These are phyloP conservation scores for Epiblema foenella DNA, from an alignment of 2,888 invertebrate species.

Conservation along the genomic window DNA sequence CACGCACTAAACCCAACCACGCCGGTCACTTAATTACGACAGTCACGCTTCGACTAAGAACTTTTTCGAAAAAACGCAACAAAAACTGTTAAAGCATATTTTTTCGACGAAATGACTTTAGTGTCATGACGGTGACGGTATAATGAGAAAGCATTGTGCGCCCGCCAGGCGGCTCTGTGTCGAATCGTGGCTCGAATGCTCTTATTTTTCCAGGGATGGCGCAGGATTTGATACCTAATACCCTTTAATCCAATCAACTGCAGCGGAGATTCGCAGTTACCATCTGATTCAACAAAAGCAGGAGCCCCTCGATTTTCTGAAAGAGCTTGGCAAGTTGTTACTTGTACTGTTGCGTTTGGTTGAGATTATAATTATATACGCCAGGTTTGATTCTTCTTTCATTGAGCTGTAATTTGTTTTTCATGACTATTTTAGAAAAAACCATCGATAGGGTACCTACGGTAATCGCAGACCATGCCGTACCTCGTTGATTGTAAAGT, in stretches of 20 bases:
- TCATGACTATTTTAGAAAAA: neutral
- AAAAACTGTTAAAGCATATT: slow-evolving; percentile 71
- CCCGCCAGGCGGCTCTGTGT: slow-evolving; percentile 76
- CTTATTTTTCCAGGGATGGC: slow-evolving; percentile 69
- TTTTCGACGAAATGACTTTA: slow-evolving; percentile 79
- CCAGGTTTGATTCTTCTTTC: neutral
- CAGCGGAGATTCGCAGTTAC: neutral
- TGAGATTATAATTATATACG: no score
- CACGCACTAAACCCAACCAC: slow-evolving; percentile 47
- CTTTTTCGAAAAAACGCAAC: slow-evolving; percentile 79
- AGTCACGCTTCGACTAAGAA: slow-evolving; percentile 83
- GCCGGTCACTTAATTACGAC: slow-evolving; percentile 78
- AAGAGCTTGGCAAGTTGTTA: no score
- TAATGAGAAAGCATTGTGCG: slow-evolving; percentile 84
- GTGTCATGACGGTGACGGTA: slow-evolving; percentile 81
- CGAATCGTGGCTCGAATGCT: slow-evolving; percentile 75
- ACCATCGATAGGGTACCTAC: neutral
- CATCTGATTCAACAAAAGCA: neutral
- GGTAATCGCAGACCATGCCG: neutral
- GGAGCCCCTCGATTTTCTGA: no score
- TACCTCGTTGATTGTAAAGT: no score
- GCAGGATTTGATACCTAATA: slow-evolving; percentile 47
- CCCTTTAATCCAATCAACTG: slow-evolving; percentile 19
- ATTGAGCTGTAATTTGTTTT: neutral
- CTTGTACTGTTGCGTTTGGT: no score